Conservation (phyloP, 37 sponge, comb jelly and placozoan species). For the Axinella damicornis region DNA sequence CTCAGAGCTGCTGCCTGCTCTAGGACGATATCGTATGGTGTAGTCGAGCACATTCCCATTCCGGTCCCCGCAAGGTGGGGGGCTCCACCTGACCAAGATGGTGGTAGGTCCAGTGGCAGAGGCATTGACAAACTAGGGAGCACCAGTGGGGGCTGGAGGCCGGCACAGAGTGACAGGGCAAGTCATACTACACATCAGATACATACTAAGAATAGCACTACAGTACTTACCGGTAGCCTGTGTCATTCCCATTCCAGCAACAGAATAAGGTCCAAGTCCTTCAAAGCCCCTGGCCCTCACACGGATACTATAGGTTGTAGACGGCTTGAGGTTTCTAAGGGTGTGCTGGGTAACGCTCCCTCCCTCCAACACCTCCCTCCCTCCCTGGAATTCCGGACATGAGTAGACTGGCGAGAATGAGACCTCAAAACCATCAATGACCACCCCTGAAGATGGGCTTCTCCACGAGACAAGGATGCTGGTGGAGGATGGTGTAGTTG, state of each 20-base stretch:
- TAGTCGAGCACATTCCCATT: neutral
- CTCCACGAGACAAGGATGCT: constrained; percentile 5
- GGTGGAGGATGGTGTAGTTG: neutral
- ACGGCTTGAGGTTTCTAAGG: constrained; percentile 9
- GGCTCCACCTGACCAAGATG: constrained; percentile 33
- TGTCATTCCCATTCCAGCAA: neutral
- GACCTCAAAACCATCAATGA: constrained; percentile 4
- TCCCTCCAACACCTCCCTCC: neutral
- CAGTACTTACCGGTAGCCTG: constrained; percentile 14
- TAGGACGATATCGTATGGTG: too few relatives aligned
- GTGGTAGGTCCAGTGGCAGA: neutral
- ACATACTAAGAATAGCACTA: neutral
- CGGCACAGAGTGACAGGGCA: neutral
- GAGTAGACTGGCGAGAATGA: constrained; percentile 2
- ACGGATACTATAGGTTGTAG: constrained; percentile 4
- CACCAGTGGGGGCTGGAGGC: constrained; percentile 22
- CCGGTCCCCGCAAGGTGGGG: neutral
- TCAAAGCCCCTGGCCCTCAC: constrained; percentile 3
- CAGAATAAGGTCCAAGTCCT: constrained; percentile 18
- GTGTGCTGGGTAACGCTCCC: neutral
- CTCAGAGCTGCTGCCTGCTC: too few relatives aligned
- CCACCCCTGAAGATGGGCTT: neutral
- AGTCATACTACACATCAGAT: neutral
- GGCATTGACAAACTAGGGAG: constrained; percentile 30
- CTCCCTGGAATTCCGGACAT: constrained; percentile 10